Percentiles rank a stretch among this genome's conserved stretches.
Evolutionary conservation across 2,113 vertebrate species (phyloP).

Genomic region (Kryptolebias marmoratus): DNA sequence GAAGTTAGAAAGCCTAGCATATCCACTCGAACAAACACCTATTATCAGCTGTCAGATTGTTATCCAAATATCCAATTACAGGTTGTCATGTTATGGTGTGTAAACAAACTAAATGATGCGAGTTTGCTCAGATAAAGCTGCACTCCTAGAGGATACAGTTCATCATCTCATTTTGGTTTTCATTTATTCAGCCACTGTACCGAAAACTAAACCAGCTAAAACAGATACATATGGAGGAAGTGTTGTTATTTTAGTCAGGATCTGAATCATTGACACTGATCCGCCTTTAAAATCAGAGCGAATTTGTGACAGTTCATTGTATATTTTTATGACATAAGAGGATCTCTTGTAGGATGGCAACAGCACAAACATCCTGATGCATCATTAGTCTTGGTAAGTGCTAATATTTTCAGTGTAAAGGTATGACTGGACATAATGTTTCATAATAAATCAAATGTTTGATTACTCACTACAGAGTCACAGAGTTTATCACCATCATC

Average conservation of each 20-base stretch:
- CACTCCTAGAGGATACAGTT: constrained; percentile 14
- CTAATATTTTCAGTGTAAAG: not conserved
- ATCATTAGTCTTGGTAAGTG: not conserved
- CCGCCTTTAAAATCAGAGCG: not conserved
- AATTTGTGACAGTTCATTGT: not conserved
- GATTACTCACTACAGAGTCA: not conserved
- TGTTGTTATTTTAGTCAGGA: constrained; percentile 3
- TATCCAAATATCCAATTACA: constrained; percentile 45
- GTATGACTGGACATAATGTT: not conserved
- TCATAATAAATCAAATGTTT: constrained; percentile 12
- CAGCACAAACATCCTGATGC: not conserved
- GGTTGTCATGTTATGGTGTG: constrained; percentile 43
- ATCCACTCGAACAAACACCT: constrained; percentile 41
- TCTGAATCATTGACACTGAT: not conserved
- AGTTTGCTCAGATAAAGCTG: constrained; percentile 17
- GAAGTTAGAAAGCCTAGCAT: constrained; percentile 41
- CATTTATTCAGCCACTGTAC: constrained; percentile 20
- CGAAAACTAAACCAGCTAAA: constrained; percentile 25
- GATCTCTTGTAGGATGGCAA: not conserved
- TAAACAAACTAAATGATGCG: constrained; percentile 48
- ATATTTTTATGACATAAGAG: not conserved
- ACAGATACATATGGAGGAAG: not conserved
- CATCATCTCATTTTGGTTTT: constrained; percentile 5
- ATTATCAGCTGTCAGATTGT: constrained; percentile 52
- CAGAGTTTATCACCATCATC: constrained; percentile 6